phyloP scores from a whole-genome alignment of 1,140 invertebrate species.

The Drosophila serrata region DNA sequence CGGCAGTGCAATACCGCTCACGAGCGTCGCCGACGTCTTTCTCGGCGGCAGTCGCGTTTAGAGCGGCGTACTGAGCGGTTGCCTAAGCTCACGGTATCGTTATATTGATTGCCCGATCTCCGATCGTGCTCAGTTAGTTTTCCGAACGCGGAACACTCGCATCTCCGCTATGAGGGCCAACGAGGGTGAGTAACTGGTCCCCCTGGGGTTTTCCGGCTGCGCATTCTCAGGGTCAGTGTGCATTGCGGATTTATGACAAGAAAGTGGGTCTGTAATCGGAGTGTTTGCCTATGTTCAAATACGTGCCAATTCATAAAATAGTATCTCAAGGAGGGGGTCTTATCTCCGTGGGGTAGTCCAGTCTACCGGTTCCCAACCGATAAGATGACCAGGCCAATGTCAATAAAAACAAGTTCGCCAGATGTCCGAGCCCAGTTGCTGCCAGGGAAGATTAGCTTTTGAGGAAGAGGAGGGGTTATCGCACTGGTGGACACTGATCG shows the following conservation, averaged over 20 bases:
- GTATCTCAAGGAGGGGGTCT: constrained; percentile 26
- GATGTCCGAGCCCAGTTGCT: constrained; percentile 23
- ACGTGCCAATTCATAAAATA: constrained; percentile 57
- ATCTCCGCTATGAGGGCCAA: constrained; percentile 49
- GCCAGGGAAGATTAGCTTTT: constrained; percentile 28
- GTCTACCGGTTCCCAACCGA: not conserved
- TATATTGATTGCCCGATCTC: constrained; percentile 2
- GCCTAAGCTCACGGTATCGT: constrained; percentile 9
- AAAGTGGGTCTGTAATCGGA: constrained; percentile 20
- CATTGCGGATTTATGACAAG: constrained; percentile 9
- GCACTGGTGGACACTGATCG: not conserved
- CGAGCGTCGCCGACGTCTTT: constrained; percentile 4
- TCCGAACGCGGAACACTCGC: constrained; percentile 16
- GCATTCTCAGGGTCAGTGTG: constrained; percentile 10
- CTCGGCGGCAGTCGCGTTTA: constrained; percentile 52
- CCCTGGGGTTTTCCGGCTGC: constrained; percentile 31
- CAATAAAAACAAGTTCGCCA: constrained; percentile 24
- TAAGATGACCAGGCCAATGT: constrained; percentile 26
- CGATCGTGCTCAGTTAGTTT: not conserved
- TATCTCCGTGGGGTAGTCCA: constrained; percentile 35
- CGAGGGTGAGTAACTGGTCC: constrained; percentile 46
- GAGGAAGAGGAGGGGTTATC: constrained; percentile 25
- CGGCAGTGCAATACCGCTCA: not conserved
- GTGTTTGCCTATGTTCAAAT: constrained; percentile 13
- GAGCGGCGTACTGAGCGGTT: constrained; percentile 59